Evolutionary conservation across 2,113 vertebrate species (phyloP).

Genomic region (Oplegnathus fasciatus): DNA sequence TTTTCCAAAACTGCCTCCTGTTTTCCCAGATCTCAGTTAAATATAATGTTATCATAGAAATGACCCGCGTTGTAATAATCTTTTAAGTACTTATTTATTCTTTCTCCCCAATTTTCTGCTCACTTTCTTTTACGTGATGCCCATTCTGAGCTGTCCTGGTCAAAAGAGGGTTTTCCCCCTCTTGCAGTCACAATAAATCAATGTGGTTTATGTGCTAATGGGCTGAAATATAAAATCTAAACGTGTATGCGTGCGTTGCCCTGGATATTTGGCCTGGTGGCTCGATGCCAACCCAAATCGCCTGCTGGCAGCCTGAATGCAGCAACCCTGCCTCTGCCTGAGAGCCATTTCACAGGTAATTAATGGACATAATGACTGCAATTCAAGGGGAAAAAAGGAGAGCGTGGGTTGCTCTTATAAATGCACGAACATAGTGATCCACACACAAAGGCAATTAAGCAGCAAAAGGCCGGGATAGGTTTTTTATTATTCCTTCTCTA

Average conservation of each 20-base stretch:
- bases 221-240: conserved; percentile 47
- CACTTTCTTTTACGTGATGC: background rate
- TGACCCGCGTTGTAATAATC: background rate
- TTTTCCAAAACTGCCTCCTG: background rate
- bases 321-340: conserved; percentile 53
- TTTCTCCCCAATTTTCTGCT: background rate
- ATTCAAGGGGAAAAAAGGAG: conserved; percentile 52
- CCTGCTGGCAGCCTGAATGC: conserved; percentile 67
- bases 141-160: background rate
- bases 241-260: conserved; percentile 30
- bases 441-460: conserved; percentile 30
- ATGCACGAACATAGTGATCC: conserved; percentile 46
- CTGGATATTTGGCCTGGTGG: conserved; percentile 54
- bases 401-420: conserved; percentile 25
- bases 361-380: conserved; percentile 82
- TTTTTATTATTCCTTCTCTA: background rate
- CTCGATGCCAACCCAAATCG: conserved; percentile 53
- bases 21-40: background rate
- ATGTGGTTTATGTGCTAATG: conserved; percentile 29
- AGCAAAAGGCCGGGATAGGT: background rate
- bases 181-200: conserved; percentile 25
- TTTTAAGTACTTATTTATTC: background rate
- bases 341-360: conserved; percentile 86
- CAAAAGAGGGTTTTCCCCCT: background rate
- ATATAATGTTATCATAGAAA: background rate